Evolutionary conservation across 2,113 vertebrate genomes (phyloP), one percentile per base, ranked within the genome.

Genomic region (Camarhynchus parvulus): DNA sequence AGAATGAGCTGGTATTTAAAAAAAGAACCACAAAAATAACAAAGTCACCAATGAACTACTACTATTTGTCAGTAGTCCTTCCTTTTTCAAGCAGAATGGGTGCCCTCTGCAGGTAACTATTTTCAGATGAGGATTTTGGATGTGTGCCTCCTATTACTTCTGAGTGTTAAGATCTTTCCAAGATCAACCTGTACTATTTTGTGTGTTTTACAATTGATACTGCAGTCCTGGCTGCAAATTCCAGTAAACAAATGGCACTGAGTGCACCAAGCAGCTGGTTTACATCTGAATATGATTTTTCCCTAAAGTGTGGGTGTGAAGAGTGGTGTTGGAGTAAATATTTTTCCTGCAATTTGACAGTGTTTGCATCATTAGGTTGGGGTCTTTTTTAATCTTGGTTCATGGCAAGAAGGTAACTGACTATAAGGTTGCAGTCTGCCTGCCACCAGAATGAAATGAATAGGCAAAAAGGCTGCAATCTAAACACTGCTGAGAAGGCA

Each of bases 61-160:
- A 5, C 11, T 73, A 0, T 50, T 50, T 81, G 12, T 56, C 22
- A 23, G 31, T 17, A 89, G 35, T 37, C 15, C 5, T 46, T 76
- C 42, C 56, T 58, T 3, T 84, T 89, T 53, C 49, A 64, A 87
- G 78, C 31, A 62, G 94, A 89, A 86, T 47, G 92, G 68, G 68
- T 92, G 92, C 91, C 94, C 95, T 95, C 96, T 97, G 89, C 92
- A 97, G 94, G 95, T 92, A 81, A n/a, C 55, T 70, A 1, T 42
- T 89, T 47, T 91, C 66, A 61, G 17, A 61, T 22, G 25, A 81
- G 37, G 20, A 44, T 77, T 94, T 81, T 77, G 59, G 39, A 50
- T 33, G 23, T 7, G 14, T 46, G 49, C 16, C n/a, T 28, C 23
- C 4, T 53, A 46, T 58, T 80, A 25, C 42, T 80, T 62, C 53